phyloP scores from a whole-genome alignment of 2,888 invertebrate species.

The Eupithecia insigniata region DNA sequence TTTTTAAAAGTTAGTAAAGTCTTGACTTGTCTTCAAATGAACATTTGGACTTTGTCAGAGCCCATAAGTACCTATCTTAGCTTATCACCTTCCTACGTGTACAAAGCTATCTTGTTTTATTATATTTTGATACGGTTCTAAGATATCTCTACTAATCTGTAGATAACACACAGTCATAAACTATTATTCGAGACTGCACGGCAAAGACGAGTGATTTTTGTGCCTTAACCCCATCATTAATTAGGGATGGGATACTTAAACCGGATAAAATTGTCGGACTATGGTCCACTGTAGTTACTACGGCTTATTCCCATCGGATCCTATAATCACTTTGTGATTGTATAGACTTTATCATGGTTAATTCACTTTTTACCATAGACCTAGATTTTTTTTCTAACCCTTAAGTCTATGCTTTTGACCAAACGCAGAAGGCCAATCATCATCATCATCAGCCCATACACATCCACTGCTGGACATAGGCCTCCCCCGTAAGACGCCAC shows the following conservation, averaged over 20 bases:
- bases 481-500: too few relatives aligned
- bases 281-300: background rate
- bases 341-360: too few relatives aligned
- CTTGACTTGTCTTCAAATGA: background rate
- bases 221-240: conserved; percentile 45
- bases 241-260: background rate
- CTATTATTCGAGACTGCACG: conserved; percentile 43
- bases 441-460: too few relatives aligned
- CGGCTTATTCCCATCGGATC: too few relatives aligned
- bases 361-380: too few relatives aligned
- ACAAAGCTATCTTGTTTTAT: conserved; percentile 57
- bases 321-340: too few relatives aligned
- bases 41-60: conserved; percentile 8
- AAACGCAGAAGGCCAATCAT: too few relatives aligned
- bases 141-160: conserved; percentile 51
- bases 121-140: conserved; percentile 56
- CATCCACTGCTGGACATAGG: too few relatives aligned
- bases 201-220: conserved; percentile 26
- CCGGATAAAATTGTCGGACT: background rate
- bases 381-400: too few relatives aligned
- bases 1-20: background rate
- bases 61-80: conserved; percentile 37
- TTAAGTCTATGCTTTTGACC: too few relatives aligned
- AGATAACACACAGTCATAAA: conserved; percentile 45
- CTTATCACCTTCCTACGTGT: conserved; percentile 48